A percentile compares a stretch with the other conserved stretches of the same genome.
Evolutionary conservation across 2,888 invertebrate genomes (phyloP).

Genomic region (Synergus gifuensis): DNA sequence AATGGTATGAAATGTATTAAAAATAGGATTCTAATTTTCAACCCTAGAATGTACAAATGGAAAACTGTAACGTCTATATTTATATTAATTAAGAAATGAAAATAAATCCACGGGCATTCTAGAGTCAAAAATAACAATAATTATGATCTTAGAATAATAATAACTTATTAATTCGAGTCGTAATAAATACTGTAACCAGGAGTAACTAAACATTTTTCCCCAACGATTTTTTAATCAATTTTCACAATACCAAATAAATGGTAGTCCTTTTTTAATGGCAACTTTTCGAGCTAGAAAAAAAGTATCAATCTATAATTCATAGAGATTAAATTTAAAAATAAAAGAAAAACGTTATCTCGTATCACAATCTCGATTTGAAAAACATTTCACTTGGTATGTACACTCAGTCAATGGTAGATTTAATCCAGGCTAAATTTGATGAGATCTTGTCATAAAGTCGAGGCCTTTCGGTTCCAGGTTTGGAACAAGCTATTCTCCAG

Average conservation of each 20-base stretch:
- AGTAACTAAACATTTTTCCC: background rate
- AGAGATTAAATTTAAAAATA: background rate
- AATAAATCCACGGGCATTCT: background rate
- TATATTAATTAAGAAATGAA: background rate
- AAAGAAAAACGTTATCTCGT: background rate
- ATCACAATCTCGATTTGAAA: conserved; percentile 9
- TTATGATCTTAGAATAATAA: background rate
- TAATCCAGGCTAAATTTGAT: conserved; percentile 92
- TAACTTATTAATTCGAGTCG: background rate
- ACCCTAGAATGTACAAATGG: background rate
- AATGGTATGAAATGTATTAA: background rate
- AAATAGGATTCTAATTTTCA: background rate
- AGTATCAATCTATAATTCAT: background rate
- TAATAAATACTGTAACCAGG: conserved; percentile 21
- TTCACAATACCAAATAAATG: background rate
- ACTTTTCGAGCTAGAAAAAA: background rate
- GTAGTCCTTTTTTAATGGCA: background rate
- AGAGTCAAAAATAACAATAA: conserved; percentile 6
- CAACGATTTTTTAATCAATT: conserved; percentile 2
- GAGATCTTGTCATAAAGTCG: conserved; percentile 90
- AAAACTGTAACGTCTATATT: background rate
- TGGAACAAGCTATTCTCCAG: conserved; percentile 92
- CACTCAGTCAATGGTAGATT: conserved; percentile 83
- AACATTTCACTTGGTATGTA: background rate
- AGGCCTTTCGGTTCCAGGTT: conserved; percentile 87